Evolutionary conservation across 2,888 invertebrate species (phyloP), one percentile per base, ranked within the genome.

Genomic region (Melanchra persicariae): DNA sequence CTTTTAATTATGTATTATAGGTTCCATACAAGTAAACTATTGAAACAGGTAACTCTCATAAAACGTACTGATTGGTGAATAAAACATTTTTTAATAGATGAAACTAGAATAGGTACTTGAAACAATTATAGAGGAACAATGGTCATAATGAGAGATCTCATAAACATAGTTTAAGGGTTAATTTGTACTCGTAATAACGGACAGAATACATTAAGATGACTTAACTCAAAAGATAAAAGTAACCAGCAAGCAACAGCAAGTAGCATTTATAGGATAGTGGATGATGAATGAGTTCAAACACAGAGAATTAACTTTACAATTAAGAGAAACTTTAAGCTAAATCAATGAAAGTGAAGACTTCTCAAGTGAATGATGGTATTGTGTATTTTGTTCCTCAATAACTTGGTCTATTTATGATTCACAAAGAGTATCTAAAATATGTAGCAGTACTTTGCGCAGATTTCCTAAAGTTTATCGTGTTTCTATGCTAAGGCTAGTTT

Each of bases 131-230:
- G 22, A 78, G 7, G 17, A 59, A 59, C 22, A 54, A 49, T 45
- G 5, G 2, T 7, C 2, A 26, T 55, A 51, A 55, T 22, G 19
- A 60, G 26, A 54, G n/a, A 59, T 17, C 30, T 70, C 66, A 61
- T 61, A 61, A 70, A 43, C 57, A 26, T 54, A 67, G 47, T 68
- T 61, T 47, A 52, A 49, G 43, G 64, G 67, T 55, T 68, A 55
- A 70, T 62, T 71, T 61, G 54, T 55, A 22, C 12, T 54, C 19
- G 47, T 67, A 54, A 40, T 45, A 37, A 47, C 59, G 45, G 49
- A 58, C 40, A 61, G 54, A 60, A 69, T 24, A 58, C 51, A 77
- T 77, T 72, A 49, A 68, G 65, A 81, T 66, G 49, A 75, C 62
- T 79, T 74, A 80, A 74, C 49, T 24, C 51, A 63, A 62, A 66